Conservation (phyloP, 2,113 vertebrate species). For the Centropus bengalensis region DNA sequence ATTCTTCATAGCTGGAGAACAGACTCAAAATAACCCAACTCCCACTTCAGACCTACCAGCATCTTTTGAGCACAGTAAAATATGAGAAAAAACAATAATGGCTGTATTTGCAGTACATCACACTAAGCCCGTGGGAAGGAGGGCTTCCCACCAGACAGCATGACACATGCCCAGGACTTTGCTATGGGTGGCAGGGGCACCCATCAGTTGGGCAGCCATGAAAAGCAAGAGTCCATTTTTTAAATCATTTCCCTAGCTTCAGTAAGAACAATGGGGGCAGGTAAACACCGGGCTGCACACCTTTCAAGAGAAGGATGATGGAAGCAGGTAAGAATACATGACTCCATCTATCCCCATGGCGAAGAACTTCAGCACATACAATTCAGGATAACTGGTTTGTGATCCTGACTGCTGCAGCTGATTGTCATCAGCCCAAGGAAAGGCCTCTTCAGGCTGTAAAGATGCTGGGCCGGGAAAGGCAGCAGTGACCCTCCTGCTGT, state of each 20-base stretch:
- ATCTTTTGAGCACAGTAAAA: fast-evolving
- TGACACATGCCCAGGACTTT: neutral
- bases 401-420: neutral
- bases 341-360: neutral
- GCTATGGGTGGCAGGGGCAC: neutral
- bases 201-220: neutral
- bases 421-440: neutral
- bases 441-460: fast-evolving
- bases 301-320: neutral
- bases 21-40: neutral
- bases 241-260: neutral
- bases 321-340: neutral
- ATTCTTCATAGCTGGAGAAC: neutral
- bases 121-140: neutral
- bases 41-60: neutral
- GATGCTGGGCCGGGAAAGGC: neutral
- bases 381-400: neutral
- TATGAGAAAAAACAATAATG: fast-evolving
- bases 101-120: neutral
- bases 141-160: neutral
- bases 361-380: fast-evolving
- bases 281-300: neutral
- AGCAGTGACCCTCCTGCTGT: neutral
- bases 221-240: neutral
- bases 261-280: neutral